These are phyloP conservation scores for Perithous albicinctus DNA, from an alignment of 2,888 invertebrate genomes.

Conservation along the genomic window DNA sequence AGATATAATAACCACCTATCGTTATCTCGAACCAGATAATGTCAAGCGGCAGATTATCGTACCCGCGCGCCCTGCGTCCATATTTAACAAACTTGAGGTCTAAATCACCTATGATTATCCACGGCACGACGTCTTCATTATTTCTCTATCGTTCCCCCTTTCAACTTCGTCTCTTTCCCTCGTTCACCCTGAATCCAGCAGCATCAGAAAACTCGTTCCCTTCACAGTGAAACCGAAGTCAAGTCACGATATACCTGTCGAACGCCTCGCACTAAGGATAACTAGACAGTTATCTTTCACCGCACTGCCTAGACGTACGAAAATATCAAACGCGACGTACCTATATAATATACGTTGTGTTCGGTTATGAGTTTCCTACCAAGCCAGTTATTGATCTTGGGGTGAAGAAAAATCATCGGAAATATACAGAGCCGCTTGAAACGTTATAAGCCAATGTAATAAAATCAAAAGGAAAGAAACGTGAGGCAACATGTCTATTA, in stretches of 20 bases:
- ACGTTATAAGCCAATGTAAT: conserved; percentile 7
- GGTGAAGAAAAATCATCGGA: conserved; percentile 50
- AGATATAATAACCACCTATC: conserved; percentile 18
- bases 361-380: conserved; percentile 15
- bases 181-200: conserved; percentile 39
- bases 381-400: conserved; percentile 54
- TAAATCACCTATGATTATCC: conserved; percentile 69
- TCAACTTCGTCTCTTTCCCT: conserved; percentile 21
- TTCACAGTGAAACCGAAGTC: conserved; percentile 25
- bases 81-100: conserved; percentile 68
- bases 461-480: conserved; percentile 6
- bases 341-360: conserved; percentile 43
- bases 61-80: conserved; percentile 29
- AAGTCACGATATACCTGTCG: conserved; percentile 66
- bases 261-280: conserved; percentile 52
- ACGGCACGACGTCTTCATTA: conserved; percentile 69
- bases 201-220: conserved; percentile 45
- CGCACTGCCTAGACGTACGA: conserved; percentile 56
- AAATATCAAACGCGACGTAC: conserved; percentile 53
- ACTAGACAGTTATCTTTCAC: conserved; percentile 63
- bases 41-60: conserved; percentile 50
- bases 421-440: conserved; percentile 21
- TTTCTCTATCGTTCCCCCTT: conserved; percentile 48
- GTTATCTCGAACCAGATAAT: conserved; percentile 56
- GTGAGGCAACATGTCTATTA: conserved; percentile 20